phyloP scores from a whole-genome alignment of 2,113 vertebrate genomes.

The Cynopterus brachyotis region DNA sequence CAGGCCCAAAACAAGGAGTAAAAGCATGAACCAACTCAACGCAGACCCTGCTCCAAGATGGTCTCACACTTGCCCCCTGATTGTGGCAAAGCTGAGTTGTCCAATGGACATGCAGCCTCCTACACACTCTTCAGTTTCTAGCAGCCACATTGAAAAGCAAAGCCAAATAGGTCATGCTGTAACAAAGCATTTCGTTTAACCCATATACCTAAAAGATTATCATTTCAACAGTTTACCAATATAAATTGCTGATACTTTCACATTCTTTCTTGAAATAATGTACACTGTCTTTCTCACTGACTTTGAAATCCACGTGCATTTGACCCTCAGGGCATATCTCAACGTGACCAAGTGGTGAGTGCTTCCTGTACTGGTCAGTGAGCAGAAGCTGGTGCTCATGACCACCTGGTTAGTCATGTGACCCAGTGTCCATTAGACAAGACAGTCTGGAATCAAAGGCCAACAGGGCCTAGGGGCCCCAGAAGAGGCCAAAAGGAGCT shows the following conservation, averaged over 20 bases:
- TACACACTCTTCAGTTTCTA: neutral
- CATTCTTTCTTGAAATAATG: neutral
- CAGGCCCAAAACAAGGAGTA: neutral
- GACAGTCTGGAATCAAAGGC: neutral
- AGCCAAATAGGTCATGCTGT: neutral
- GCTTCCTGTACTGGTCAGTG: neutral
- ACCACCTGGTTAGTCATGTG: neutral
- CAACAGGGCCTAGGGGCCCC: neutral
- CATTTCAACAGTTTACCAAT: neutral
- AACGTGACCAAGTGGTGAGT: neutral
- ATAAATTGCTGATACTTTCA: neutral
- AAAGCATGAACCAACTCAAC: rapidly evolving
- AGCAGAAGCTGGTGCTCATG: neutral
- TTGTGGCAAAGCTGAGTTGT: neutral
- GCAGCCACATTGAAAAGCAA: neutral
- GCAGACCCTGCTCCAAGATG: neutral
- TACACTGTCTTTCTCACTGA: neutral
- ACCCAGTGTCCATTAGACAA: neutral
- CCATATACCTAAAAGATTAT: neutral
- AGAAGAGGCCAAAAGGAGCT: neutral
- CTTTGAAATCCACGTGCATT: neutral
- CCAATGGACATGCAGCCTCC: neutral
- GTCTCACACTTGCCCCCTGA: neutral
- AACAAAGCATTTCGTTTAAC: neutral
- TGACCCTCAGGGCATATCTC: neutral